Base-by-base conservation (phyloP, 2,888 invertebrate species). In the Erebia aethiops region DNA sequence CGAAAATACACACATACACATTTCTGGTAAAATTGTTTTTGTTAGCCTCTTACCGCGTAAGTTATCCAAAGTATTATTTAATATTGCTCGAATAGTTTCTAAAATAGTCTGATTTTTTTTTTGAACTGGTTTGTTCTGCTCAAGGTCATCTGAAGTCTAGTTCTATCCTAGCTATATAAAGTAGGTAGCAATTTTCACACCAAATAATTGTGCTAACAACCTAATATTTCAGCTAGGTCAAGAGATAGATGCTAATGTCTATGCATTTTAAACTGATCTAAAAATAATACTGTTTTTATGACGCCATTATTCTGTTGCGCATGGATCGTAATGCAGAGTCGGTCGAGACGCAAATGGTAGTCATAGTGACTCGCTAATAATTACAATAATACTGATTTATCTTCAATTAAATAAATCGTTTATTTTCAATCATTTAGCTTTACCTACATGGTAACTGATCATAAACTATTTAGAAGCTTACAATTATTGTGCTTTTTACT, bases 141-240 rank as follows among this genome's bases (percentile, higher is more conserved):
- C 43, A 61, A 57, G 56, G 56, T 57, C 56, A 57, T 11, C 2
- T 11, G 2, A 26, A 11, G 56, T 26, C 56, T 26, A 14, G 52
- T 14, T n/a, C 51, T 52, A 9, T 14, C 51, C 51, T 52, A 9
- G 26, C 26, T 21, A 21, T 57, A 21, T 26, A 57, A 8, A 26
- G 13, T 26, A 57, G 26, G 21, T 57, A 14, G 13, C 56, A 13
- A 57, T 57, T 57, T 26, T 57, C 56, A 26, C 26, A 57, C 56
- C 26, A 18, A 35, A 57, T 26, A 26, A 26, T 57, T 14, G 56
- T 13, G 26, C 56, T 57, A 57, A 57, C 56, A 56, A 56, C 56
- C 21, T 26, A 13, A 57, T 57, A 26, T 14, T 57, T 57, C 26
- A 26, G 1, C 4, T 26, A 57, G 56, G 26, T 57, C 56, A 57